These are phyloP conservation scores for Rhizomys pruinosus DNA, from an alignment of 2,113 vertebrate species.

Conservation along the genomic window DNA sequence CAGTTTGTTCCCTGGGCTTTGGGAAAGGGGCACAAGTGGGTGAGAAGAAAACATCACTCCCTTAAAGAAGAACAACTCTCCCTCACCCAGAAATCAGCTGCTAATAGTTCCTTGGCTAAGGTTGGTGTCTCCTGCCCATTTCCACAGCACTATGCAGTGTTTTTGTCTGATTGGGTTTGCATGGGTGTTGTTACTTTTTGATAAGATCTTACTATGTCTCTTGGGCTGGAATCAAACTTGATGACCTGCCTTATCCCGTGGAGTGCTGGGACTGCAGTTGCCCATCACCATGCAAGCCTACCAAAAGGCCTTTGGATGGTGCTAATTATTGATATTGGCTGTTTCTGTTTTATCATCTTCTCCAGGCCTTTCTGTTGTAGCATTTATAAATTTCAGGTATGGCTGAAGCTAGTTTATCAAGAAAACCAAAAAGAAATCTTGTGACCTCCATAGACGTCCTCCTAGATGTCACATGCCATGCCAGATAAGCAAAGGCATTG, in stretches of 20 bases:
- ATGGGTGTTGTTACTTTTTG: not conserved
- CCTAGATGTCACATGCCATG: not conserved
- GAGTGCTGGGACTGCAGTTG: not conserved
- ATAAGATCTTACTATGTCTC: not conserved
- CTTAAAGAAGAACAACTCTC: too few species aligned
- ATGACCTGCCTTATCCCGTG: too few species aligned
- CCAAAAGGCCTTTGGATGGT: not conserved
- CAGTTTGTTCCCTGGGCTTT: too few species aligned
- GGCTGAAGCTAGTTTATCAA: not conserved
- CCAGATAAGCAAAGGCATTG: not conserved
- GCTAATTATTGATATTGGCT: not conserved
- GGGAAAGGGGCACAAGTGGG: too few species aligned
- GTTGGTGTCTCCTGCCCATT: too few species aligned
- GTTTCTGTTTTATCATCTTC: not conserved
- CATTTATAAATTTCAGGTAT: not conserved
- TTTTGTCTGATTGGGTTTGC: not conserved
- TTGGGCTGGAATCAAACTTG: not conserved
- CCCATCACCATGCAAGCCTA: not conserved
- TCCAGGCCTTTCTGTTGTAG: not conserved
- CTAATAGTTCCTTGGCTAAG: too few species aligned
- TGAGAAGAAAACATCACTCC: too few species aligned
- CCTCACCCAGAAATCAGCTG: too few species aligned
- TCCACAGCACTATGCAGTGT: not conserved
- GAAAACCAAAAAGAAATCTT: not conserved
- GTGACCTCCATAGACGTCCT: not conserved